Percentiles rank a stretch among this genome's conserved stretches.
Evolutionary conservation across 2,888 invertebrate genomes (phyloP).

Genomic region (Barypeithes pellucidus): DNA sequence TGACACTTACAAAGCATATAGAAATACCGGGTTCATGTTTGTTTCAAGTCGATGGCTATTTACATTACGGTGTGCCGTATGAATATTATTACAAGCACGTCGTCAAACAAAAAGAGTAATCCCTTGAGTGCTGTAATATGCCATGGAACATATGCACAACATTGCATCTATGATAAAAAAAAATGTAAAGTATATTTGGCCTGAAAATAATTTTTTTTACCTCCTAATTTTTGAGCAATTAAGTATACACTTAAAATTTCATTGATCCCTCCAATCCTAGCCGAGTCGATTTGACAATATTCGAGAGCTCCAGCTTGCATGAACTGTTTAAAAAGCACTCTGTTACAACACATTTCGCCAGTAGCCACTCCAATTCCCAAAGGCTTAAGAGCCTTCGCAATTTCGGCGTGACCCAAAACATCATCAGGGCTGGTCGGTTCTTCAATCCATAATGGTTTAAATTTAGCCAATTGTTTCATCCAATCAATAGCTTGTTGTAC

Average conservation of each 20-base stretch:
- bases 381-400: conserved; percentile 82
- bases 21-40: no score
- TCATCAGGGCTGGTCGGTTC: conserved; percentile 96
- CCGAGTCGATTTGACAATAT: conserved; percentile 93
- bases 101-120: no score
- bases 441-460: conserved; percentile 90
- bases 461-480: conserved; percentile 84
- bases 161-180: no score
- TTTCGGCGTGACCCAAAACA: conserved; percentile 87
- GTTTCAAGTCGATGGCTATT: no score
- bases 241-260: conserved; percentile 91
- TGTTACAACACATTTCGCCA: conserved; percentile 93
- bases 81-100: no score
- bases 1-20: no score
- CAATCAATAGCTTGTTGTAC: conserved; percentile 88
- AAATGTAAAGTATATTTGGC: no score
- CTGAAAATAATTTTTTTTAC: conserved; percentile 69
- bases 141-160: no score
- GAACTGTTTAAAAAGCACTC: conserved; percentile 94
- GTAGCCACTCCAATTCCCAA: conserved; percentile 90
- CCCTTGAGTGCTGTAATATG: no score
- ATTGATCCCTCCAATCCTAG: conserved; percentile 90
- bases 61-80: no score
- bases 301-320: conserved; percentile 86
- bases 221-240: conserved; percentile 89